Percentiles rank a stretch among this genome's conserved stretches.
phyloP scores from a whole-genome alignment of 2,113 vertebrate genomes.

The Odocoileus virginianus region DNA sequence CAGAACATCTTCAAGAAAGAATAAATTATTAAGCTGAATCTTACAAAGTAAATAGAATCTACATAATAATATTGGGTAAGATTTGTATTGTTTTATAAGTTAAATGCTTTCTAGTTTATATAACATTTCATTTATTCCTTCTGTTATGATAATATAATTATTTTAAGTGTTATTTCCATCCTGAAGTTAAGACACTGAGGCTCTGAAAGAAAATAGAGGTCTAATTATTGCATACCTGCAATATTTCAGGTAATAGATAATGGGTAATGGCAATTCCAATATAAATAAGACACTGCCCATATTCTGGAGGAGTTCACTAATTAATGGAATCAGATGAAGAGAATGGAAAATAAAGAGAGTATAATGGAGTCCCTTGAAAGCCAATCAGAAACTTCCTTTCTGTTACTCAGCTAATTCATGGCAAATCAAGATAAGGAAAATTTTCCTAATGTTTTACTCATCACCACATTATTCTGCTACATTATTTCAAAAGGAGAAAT shows the following conservation, averaged over 20 bases:
- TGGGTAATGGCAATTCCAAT: neutral
- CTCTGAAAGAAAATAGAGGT: neutral
- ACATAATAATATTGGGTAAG: neutral
- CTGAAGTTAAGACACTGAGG: neutral
- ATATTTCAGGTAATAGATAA: neutral
- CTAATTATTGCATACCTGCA: neutral
- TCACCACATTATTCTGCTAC: neutral
- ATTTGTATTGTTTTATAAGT: neutral
- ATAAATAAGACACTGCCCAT: neutral
- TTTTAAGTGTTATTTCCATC: neutral
- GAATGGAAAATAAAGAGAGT: neutral
- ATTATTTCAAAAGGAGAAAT: neutral
- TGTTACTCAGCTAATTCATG: neutral
- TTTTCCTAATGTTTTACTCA: neutral
- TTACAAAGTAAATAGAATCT: neutral
- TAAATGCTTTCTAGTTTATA: neutral
- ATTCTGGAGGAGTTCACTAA: neutral
- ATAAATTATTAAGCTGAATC: neutral
- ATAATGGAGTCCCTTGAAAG: neutral
- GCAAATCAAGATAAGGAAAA: neutral
- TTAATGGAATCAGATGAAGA: neutral
- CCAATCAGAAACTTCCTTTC: neutral
- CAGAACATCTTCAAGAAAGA: constrained; percentile 2
- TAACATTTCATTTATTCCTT: neutral
- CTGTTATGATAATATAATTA: neutral